A percentile compares a stretch with the other conserved stretches of the same genome.
Evolutionary conservation across 1,140 invertebrate species (phyloP).

Genomic region (Eurosta solidaginis): DNA sequence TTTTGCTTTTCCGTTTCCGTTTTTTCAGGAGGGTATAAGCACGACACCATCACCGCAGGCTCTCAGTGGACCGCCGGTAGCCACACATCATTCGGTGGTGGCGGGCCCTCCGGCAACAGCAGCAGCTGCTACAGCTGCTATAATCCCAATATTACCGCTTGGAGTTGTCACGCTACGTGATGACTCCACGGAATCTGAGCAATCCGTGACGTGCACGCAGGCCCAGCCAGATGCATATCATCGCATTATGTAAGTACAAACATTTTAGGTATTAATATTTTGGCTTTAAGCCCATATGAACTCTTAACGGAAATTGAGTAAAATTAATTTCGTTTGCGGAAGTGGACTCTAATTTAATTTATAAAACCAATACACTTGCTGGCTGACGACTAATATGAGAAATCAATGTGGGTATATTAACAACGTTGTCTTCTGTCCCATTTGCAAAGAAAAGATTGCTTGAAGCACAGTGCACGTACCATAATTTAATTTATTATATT

Average conservation of each 20-base stretch:
- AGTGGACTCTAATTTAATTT: neutral
- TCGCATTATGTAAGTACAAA: slow-evolving; percentile 57
- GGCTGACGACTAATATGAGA: no score
- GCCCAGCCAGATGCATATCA: slow-evolving; percentile 57
- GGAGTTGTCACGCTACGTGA: slow-evolving; percentile 59
- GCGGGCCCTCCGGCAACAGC: slow-evolving; percentile 59
- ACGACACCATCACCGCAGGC: slow-evolving; percentile 56
- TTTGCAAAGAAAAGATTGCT: no score
- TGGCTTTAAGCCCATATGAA: neutral
- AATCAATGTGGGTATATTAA: no score
- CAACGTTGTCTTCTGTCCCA: no score
- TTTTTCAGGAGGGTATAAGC: slow-evolving; percentile 48
- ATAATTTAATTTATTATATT: no score
- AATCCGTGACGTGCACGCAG: slow-evolving; percentile 58
- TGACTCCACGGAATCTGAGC: slow-evolving; percentile 60
- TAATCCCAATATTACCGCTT: slow-evolving; percentile 58
- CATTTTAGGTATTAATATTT: neutral
- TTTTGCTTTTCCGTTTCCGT: slow-evolving; percentile 1
- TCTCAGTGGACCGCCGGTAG: slow-evolving; percentile 47
- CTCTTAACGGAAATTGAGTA: neutral
- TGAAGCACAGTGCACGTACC: no score
- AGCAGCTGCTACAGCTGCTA: slow-evolving; percentile 59
- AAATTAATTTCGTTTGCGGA: neutral
- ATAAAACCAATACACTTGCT: neutral
- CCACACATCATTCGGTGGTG: slow-evolving; percentile 50